Evolutionary conservation across 2,797 vertebrate genomes (phyloP).

Genomic region (Chrosomus eos): DNA sequence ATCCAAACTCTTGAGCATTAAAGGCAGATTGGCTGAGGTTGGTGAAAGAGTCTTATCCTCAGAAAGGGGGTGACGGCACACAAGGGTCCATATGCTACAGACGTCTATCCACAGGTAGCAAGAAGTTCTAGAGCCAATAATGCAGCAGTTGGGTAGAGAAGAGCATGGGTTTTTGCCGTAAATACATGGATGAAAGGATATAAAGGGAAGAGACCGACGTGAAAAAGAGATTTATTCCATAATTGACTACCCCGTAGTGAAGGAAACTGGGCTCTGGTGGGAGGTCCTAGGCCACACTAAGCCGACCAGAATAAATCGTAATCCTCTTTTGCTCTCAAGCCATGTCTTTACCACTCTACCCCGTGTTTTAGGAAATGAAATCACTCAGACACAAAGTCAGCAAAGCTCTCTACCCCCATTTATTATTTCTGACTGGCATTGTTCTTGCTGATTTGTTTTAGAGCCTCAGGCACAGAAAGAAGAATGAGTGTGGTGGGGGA

Average conservation of each 20-base stretch:
- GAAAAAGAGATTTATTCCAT: conserved; percentile 12
- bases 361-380: conserved; percentile 44
- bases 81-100: conserved; percentile 66
- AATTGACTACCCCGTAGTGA: neutral
- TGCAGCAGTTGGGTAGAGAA: neutral
- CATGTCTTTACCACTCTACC: conserved; percentile 27
- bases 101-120: conserved; percentile 53
- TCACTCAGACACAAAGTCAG: conserved; percentile 31
- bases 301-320: conserved; percentile 30
- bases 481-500: neutral
- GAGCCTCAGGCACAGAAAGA: conserved; percentile 14
- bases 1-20: conserved; percentile 66
- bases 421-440: conserved; percentile 45
- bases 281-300: conserved; percentile 1
- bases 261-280: neutral
- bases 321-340: conserved; percentile 42
- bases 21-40: conserved; percentile 68
- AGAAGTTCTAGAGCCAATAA: neutral
- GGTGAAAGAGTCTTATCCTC: conserved; percentile 66
- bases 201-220: neutral
- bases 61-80: conserved; percentile 33
- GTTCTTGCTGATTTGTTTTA: conserved; percentile 42
- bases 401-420: conserved; percentile 37
- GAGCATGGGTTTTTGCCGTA: neutral
- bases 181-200: neutral